These are phyloP conservation scores for Megaceryle alcyon DNA, from an alignment of 2,797 vertebrate genomes.

Conservation along the genomic window DNA sequence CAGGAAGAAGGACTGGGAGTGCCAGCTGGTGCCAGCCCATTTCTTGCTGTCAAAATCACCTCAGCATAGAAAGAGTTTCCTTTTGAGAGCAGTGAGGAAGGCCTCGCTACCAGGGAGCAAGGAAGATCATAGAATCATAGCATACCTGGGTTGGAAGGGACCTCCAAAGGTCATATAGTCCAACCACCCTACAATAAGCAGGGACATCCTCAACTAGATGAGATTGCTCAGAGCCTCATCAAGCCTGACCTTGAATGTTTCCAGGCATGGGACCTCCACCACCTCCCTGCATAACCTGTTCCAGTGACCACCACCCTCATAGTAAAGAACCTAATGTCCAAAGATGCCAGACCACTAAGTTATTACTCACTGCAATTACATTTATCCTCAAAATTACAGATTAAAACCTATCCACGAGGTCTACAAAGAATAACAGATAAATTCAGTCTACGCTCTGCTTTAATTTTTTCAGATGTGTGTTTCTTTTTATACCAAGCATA, in stretches of 20 bases:
- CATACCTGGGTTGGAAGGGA: neutral
- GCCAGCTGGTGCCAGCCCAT: neutral
- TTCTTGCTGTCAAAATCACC: neutral
- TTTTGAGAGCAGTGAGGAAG: neutral
- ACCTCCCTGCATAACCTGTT: too few species aligned
- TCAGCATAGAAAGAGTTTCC: accelerated
- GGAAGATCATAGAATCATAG: neutral
- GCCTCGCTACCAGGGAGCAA: neutral
- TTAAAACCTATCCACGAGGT: neutral
- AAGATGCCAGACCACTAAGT: neutral
- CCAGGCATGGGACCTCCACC: too few species aligned
- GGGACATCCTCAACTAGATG: too few species aligned
- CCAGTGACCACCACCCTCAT: too few species aligned
- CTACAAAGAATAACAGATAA: conserved; percentile 31
- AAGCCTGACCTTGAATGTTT: too few species aligned
- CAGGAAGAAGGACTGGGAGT: neutral
- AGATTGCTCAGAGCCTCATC: too few species aligned
- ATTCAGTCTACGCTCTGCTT: conserved; percentile 11
- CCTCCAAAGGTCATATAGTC: too few species aligned
- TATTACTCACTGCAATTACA: neutral
- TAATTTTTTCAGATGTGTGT: conserved; percentile 45
- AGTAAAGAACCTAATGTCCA: neutral
- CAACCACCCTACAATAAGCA: too few species aligned
- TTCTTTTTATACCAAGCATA: conserved; percentile 62
- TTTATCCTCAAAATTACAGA: neutral